These are phyloP conservation scores for Brachyptera putata DNA, from an alignment of 2,888 invertebrate species.

Conservation along the genomic window DNA sequence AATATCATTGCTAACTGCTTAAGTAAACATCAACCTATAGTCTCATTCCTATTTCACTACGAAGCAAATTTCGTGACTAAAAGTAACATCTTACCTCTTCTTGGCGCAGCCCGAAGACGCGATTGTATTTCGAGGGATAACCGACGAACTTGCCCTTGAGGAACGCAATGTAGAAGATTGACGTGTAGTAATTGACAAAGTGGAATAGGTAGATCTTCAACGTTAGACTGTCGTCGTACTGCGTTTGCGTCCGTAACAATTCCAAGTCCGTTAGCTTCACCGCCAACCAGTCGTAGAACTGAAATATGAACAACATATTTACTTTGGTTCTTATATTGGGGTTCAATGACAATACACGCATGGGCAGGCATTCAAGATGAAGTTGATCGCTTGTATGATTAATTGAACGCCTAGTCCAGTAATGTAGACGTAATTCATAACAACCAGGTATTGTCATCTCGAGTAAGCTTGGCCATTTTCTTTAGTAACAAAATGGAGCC, in stretches of 20 bases:
- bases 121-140: conserved; percentile 71
- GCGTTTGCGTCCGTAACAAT: conserved; percentile 73
- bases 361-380: no score
- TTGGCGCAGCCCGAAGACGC: conserved; percentile 63
- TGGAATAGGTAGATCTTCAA: conserved; percentile 83
- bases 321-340: neutral
- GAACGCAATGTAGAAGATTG: conserved; percentile 80
- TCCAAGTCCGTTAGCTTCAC: conserved; percentile 68
- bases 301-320: conserved; percentile 22
- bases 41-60: no score
- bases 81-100: conserved; percentile 63
- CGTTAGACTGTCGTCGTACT: conserved; percentile 81
- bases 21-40: no score
- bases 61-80: no score
- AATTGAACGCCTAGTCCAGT: no score
- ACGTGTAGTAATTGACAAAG: conserved; percentile 86
- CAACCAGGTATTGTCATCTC: no score
- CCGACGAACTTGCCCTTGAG: conserved; percentile 75
- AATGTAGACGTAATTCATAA: no score
- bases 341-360: no score
- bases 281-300: conserved; percentile 59
- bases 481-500: no score
- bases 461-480: no score
- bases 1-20: no score
- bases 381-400: no score